phyloP scores from a whole-genome alignment of 2,113 vertebrate genomes.

The Rhabdornis inornatus region DNA sequence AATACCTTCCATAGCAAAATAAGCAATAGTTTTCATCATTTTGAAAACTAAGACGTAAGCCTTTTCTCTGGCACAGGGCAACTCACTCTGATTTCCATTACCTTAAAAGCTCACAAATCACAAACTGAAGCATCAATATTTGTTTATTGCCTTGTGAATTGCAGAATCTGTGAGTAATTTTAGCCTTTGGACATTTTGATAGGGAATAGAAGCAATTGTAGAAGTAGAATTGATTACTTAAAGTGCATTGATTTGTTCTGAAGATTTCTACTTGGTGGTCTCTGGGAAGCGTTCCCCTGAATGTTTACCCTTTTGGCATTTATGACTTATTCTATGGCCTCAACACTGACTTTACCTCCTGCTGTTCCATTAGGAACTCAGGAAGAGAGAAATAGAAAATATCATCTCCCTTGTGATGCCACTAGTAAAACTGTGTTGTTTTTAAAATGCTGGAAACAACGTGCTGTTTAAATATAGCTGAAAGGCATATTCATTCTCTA shows the following conservation, averaged over 20 bases:
- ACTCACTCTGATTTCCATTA: not conserved
- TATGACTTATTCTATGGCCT: not conserved
- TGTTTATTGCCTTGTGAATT: not conserved
- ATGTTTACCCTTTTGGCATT: not conserved
- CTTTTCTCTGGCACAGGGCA: not conserved
- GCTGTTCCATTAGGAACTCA: not conserved
- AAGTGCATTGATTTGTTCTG: not conserved
- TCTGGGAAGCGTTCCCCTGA: not conserved
- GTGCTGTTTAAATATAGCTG: not conserved
- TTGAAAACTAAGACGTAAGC: not conserved
- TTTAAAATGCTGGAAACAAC: not conserved
- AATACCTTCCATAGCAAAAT: not conserved
- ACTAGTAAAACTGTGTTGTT: not conserved
- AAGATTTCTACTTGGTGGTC: not conserved
- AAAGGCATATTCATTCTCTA: not conserved
- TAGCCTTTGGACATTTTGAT: not conserved
- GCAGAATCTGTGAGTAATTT: not conserved
- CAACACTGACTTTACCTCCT: not conserved
- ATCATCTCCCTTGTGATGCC: not conserved
- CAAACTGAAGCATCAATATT: not conserved
- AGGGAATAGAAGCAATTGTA: not conserved
- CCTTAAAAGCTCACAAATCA: not conserved
- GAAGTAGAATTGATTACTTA: not conserved
- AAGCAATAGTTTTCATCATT: accelerated
- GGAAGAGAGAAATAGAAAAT: not conserved